Percentiles rank a stretch among this genome's conserved stretches.
These are phyloP conservation scores for Carapus acus DNA, from an alignment of 2,797 vertebrate genomes.

Conservation along the genomic window DNA sequence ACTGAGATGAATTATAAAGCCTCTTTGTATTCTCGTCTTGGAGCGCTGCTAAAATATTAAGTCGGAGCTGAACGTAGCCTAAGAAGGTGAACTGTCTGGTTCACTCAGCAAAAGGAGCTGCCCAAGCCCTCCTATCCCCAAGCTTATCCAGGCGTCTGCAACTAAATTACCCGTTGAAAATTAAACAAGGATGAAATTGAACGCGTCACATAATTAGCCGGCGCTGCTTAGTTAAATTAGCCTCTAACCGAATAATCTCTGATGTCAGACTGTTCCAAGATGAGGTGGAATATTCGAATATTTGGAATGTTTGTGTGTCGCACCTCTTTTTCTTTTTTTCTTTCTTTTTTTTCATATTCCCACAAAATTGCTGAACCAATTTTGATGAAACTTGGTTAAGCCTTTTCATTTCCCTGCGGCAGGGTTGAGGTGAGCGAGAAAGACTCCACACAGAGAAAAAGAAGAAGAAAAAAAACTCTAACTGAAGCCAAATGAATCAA, in stretches of 20 bases:
- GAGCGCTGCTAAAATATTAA: constrained; percentile 57
- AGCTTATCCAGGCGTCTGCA: constrained; percentile 39
- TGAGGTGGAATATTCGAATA: constrained; percentile 28
- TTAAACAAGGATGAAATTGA: constrained; percentile 37
- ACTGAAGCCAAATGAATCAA: constrained; percentile 39
- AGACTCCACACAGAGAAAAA: no score
- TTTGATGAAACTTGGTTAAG: not conserved
- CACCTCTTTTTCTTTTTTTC: no score
- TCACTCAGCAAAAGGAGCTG: constrained; percentile 52
- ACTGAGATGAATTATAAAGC: constrained; percentile 66
- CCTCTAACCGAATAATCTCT: constrained; percentile 7
- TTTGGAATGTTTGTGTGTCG: no score
- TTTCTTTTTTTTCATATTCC: no score
- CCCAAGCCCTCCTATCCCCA: constrained; percentile 42
- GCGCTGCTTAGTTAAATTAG: constrained; percentile 23
- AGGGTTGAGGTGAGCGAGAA: no score
- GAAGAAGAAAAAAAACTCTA: no score
- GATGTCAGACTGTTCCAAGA: constrained; percentile 16
- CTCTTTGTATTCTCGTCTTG: constrained; percentile 61
- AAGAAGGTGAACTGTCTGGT: constrained; percentile 61
- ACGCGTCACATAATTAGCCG: constrained; percentile 37
- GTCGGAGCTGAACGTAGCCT: constrained; percentile 52
- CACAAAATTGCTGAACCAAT: not conserved
- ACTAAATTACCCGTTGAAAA: constrained; percentile 38
- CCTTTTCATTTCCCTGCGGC: constrained; percentile 12